Evolutionary conservation across 35 echinoderm and acorn worm genomes (phyloP).

Genomic region (Patiria miniata): DNA sequence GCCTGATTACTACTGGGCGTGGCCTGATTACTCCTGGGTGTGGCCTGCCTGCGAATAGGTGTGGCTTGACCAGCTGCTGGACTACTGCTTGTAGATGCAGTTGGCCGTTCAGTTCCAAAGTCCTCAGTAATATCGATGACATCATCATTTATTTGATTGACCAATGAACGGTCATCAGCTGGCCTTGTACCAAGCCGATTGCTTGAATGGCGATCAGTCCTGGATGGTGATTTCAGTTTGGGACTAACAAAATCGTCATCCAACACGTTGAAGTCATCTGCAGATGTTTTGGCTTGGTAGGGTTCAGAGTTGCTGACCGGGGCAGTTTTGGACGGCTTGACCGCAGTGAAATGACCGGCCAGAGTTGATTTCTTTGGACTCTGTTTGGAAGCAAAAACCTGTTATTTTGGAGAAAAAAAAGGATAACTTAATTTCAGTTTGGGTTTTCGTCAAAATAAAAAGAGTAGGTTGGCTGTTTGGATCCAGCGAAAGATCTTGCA

Average conservation of each 20-base stretch:
- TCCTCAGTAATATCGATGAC: constrained; percentile 43
- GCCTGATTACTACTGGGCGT: no score
- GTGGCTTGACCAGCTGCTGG: not conserved
- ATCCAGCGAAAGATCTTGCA: no score
- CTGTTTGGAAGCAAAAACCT: not conserved
- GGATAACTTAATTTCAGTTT: no score
- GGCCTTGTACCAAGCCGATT: no score
- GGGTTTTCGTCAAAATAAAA: no score
- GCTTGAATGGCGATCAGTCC: no score
- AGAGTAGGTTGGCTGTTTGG: no score
- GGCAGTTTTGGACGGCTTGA: not conserved
- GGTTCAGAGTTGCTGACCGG: not conserved
- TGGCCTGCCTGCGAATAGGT: no score
- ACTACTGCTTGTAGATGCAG: constrained; percentile 22
- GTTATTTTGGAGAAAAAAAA: no score
- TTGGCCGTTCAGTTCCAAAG: not conserved
- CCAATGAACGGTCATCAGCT: no score
- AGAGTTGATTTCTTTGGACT: not conserved
- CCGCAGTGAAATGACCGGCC: not conserved
- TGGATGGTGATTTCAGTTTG: not conserved
- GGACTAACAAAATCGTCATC: constrained; percentile 65
- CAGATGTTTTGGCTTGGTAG: not conserved
- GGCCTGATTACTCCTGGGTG: no score
- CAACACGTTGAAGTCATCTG: constrained; percentile 37
- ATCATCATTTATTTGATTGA: no score